A percentile compares a stretch with the other conserved stretches of the same genome.
Conservation (phyloP, 2,797 vertebrate species). For the Falco cherrug region DNA sequence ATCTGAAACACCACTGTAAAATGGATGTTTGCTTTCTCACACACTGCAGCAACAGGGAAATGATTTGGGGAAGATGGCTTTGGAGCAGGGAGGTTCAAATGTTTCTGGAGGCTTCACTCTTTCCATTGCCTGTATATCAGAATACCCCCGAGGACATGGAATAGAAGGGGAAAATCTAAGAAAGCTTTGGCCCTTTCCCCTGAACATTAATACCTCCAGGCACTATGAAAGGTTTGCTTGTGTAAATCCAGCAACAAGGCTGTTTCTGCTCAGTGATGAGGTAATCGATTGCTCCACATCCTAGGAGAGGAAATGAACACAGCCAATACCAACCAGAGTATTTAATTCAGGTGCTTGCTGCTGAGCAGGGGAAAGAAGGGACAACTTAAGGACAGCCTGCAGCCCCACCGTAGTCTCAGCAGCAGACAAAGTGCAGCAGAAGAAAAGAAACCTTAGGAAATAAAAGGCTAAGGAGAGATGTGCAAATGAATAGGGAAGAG, state of each 20-base stretch:
- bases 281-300: not conserved
- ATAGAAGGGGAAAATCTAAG: not conserved
- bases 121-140: not conserved
- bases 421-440: not conserved
- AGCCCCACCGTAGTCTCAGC: rapidly evolving
- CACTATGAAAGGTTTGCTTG: not conserved
- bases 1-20: not conserved
- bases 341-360: constrained; percentile 7
- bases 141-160: not conserved
- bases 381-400: not conserved
- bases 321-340: not conserved
- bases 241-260: not conserved
- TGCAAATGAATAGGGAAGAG: not conserved
- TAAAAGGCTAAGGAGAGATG: not conserved
- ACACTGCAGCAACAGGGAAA: not conserved
- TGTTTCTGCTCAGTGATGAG: constrained; percentile 15
- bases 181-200: not conserved
- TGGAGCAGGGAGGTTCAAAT: not conserved
- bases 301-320: constrained; percentile 8
- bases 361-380: not conserved
- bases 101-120: not conserved
- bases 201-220: not conserved
- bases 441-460: not conserved
- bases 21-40: not conserved
- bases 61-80: not conserved